Conservation (phyloP, 30 jellyfish, hydroid and myxozoan genomes). For the Pelagia noctiluca region DNA sequence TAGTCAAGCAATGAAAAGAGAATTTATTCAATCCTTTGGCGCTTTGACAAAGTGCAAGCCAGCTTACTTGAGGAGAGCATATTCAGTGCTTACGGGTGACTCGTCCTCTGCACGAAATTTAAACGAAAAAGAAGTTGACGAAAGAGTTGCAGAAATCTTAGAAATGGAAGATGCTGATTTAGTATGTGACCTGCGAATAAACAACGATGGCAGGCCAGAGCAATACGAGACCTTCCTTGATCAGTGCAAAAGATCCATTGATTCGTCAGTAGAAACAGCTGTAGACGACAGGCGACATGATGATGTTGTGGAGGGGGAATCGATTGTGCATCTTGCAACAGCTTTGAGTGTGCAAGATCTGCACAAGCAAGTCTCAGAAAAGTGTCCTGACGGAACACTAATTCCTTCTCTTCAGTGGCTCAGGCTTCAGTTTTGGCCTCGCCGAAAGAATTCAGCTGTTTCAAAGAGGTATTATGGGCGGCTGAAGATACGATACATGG, state of each 20-base stretch:
- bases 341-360: conserved; percentile 37
- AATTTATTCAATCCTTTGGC: conserved; percentile 7
- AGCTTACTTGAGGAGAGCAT: conserved; percentile 5
- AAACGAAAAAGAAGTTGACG: conserved; percentile 12
- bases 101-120: conserved; percentile 1
- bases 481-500: conserved; percentile 32
- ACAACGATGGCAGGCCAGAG: conserved; percentile 15
- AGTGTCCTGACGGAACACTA: conserved; percentile 49
- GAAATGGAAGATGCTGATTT: conserved; percentile 31
- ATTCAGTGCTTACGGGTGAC: conserved; percentile 28
- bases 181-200: conserved; percentile 11
- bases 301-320: conserved; percentile 1
- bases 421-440: conserved; percentile 36
- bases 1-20: conserved; percentile 1
- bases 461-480: conserved; percentile 18
- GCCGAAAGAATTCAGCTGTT: background rate
- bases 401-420: conserved; percentile 55
- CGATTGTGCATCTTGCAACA: conserved; percentile 38
- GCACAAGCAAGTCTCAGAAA: conserved; percentile 4
- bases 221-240: conserved; percentile 16
- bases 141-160: background rate
- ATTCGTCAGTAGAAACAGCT: conserved; percentile 22
- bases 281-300: conserved; percentile 36
- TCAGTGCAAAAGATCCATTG: background rate
- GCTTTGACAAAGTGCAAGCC: background rate